Evolutionary conservation across 2,797 vertebrate genomes (phyloP).

Genomic region (Pipistrellus kuhlii): DNA sequence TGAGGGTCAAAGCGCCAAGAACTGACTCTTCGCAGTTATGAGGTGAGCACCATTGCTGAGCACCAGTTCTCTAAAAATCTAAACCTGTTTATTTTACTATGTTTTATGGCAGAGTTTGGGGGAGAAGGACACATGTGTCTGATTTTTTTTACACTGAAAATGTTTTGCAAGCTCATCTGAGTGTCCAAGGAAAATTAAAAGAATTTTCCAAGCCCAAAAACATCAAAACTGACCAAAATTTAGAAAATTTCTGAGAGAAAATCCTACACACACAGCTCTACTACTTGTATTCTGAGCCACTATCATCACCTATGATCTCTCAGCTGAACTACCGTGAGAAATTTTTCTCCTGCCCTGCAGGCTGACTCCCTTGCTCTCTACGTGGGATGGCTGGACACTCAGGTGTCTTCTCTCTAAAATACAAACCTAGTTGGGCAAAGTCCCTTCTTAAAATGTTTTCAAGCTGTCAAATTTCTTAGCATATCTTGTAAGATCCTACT

Average conservation of each 20-base stretch:
- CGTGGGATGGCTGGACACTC: accelerated
- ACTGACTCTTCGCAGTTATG: neutral
- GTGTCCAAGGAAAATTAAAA: constrained; percentile 22
- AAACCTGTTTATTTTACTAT: neutral
- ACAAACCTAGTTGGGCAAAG: neutral
- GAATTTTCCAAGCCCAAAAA: neutral
- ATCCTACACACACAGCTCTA: neutral
- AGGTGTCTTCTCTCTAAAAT: neutral
- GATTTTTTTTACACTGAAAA: neutral
- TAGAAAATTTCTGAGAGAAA: neutral
- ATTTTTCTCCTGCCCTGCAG: neutral
- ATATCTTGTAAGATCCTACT: neutral
- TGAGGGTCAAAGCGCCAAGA: neutral
- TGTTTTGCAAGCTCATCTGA: neutral
- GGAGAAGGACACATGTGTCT: neutral
- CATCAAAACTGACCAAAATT: neutral
- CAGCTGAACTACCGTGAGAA: neutral
- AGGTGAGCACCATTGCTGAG: neutral
- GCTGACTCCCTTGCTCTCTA: too few species aligned
- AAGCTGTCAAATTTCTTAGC: neutral
- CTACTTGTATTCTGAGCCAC: neutral
- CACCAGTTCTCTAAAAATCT: neutral
- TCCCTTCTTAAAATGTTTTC: neutral
- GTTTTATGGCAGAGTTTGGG: neutral
- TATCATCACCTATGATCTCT: neutral